A percentile compares a stretch with the other conserved stretches of the same genome.
These are phyloP conservation scores for Pherbina coryleti DNA, from an alignment of 2,888 invertebrate species.

Conservation along the genomic window DNA sequence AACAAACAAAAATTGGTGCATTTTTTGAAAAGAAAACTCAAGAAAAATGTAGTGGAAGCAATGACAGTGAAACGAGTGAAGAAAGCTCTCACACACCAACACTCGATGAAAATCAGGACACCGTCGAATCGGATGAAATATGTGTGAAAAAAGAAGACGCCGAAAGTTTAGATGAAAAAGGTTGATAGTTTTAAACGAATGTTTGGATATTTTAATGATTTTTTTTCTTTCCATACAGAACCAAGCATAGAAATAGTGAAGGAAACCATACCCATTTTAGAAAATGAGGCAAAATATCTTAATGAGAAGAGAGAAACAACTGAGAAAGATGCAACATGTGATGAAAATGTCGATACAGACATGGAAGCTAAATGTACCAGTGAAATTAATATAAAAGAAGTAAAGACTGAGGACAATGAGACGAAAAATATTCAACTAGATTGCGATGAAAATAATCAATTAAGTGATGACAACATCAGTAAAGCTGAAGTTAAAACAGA, in stretches of 20 bases:
- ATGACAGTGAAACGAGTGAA: background rate
- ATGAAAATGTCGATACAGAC: background rate
- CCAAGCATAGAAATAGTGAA: background rate
- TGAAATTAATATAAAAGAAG: background rate
- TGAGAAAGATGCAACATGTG: background rate
- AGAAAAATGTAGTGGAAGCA: background rate
- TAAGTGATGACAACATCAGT: constrained; percentile 18
- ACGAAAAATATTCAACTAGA: constrained; percentile 22
- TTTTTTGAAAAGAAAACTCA: constrained; percentile 52
- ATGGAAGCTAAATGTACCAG: background rate
- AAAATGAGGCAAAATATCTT: constrained; percentile 34
- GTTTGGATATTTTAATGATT: no score
- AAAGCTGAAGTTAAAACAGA: constrained; percentile 18
- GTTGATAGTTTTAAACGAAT: no score
- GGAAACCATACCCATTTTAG: background rate
- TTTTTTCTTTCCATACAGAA: no score
- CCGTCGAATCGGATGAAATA: constrained; percentile 40
- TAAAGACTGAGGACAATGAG: constrained; percentile 17
- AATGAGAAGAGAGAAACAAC: constrained; percentile 32
- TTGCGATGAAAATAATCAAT: background rate
- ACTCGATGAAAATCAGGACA: background rate
- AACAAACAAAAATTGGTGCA: constrained; percentile 60
- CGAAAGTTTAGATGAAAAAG: no score
- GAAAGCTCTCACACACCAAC: background rate
- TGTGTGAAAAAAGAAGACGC: no score